Base-by-base conservation (phyloP, 92 coral and sea anemone genomes). In the Paragorgia papillata region DNA sequence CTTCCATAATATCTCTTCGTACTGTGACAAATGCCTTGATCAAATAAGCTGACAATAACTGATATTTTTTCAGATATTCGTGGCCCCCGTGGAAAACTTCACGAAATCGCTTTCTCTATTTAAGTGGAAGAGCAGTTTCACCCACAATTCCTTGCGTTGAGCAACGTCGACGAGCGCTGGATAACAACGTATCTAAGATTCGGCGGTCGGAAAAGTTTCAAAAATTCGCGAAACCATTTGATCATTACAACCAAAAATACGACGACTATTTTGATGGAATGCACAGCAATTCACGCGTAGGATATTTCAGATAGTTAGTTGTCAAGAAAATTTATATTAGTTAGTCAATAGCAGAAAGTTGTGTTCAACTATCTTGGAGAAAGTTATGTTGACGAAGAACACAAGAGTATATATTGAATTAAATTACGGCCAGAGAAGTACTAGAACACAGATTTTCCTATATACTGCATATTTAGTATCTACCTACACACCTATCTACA, bases 41-140 rank as follows among this genome's bases (percentile, higher is more conserved):
- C n/a, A n/a, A n/a, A n/a, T n/a, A n/a, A n/a, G n/a, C n/a, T n/a
- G n/a, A n/a, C n/a, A n/a, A n/a, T n/a, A n/a, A n/a, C n/a, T n/a
- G n/a, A n/a, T 37, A 37, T 37, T 46, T 35, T 22, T 29, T 14
- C 56, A 69, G 76, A 44, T 69, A 26, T 17, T 69, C 76, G n/a
- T 69, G 76, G 76, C 76, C 76, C 2, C 76, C 62, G 2, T 69
- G 76, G 76, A 31, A 53, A 29, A 14, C 76, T 2, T 49, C 76
- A 17, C 54, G 76, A 29, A 39, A 9, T 44, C 74, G 74, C 32
- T 66, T 40, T 40, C 76, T 33, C 39, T 68, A 39, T 32, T 10
- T 49, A 20, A 49, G 29, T 32, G 61, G 32, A 21, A 54, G 76
- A 27, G 6, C 37, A 41, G 10, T 27, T 3, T 69, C 76, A 15